Conservation (phyloP, 2,888 invertebrate species). For the Drosophila nr. perissopoda region DNA sequence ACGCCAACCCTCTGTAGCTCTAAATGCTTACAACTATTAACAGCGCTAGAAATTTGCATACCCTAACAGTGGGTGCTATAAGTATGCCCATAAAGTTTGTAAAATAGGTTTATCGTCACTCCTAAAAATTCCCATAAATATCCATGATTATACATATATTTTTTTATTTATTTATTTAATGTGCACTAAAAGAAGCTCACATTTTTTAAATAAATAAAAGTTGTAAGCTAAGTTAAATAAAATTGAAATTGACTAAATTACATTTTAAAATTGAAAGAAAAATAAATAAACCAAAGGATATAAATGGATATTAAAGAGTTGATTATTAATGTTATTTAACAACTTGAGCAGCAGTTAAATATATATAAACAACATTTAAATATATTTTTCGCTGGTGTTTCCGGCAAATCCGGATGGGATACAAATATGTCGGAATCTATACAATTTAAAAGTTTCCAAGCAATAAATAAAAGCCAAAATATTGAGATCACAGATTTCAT, state of each 20-base stretch:
- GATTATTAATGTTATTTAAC: not conserved
- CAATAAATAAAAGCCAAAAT: not conserved
- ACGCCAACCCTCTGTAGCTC: conserved; percentile 8
- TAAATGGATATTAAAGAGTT: not conserved
- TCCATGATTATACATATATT: not conserved
- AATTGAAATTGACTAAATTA: not conserved
- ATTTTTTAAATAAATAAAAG: not conserved
- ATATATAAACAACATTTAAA: not conserved
- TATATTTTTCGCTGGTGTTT: not conserved
- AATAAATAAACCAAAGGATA: not conserved
- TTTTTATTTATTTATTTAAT: not conserved
- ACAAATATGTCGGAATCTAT: not conserved
- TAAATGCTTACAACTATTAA: conserved; percentile 1
- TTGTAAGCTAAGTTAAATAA: not conserved
- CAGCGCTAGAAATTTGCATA: conserved; percentile 1
- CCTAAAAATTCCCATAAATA: not conserved
- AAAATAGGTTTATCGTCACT: not conserved
- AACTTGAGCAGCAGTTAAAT: not conserved
- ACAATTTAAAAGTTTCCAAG: not conserved
- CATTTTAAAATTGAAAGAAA: not conserved
- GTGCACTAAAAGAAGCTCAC: not conserved
- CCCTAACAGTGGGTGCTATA: conserved; percentile 2
- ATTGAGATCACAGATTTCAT: not conserved
- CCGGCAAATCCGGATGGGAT: not conserved
- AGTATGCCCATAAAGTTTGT: not conserved